Conservation (phyloP, 2,888 invertebrate species). For the Spialia ferax region DNA sequence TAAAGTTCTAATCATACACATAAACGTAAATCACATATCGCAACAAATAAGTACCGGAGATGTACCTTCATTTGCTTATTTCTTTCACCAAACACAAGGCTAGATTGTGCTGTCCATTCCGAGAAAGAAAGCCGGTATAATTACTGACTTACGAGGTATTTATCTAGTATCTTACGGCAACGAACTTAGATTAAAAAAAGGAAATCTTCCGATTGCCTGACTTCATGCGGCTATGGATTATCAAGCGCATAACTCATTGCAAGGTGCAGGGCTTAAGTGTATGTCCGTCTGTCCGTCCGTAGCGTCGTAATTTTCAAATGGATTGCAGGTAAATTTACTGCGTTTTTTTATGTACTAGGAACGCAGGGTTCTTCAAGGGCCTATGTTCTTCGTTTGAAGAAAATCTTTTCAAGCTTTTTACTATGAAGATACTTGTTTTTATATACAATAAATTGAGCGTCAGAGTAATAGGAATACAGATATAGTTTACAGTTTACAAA, state of each 20-base stretch:
- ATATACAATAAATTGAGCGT: too few relatives aligned
- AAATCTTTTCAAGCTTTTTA: neutral
- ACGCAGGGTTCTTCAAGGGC: neutral
- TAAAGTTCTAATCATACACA: neutral
- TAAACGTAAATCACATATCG: neutral
- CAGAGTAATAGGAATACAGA: too few relatives aligned
- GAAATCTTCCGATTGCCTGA: slow-evolving; percentile 12
- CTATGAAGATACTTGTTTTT: too few relatives aligned
- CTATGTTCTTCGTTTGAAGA: neutral
- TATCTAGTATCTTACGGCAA: slow-evolving; percentile 20
- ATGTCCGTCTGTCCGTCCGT: neutral
- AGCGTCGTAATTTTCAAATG: slow-evolving; percentile 1
- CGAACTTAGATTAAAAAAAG: slow-evolving; percentile 22
- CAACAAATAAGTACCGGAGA: neutral
- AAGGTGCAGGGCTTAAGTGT: slow-evolving; percentile 7
- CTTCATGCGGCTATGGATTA: slow-evolving; percentile 15
- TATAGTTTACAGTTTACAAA: too few relatives aligned
- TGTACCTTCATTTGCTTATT: slow-evolving; percentile 17
- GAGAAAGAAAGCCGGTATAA: slow-evolving; percentile 35
- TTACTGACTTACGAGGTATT: slow-evolving; percentile 25
- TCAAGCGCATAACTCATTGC: slow-evolving; percentile 6
- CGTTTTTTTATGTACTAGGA: neutral
- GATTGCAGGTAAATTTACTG: neutral
- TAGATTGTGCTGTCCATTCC: slow-evolving; percentile 6
- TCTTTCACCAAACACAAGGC: slow-evolving; percentile 26